phyloP scores from a whole-genome alignment of 2,113 vertebrate genomes.

The Brachyhypopomus gauderio region DNA sequence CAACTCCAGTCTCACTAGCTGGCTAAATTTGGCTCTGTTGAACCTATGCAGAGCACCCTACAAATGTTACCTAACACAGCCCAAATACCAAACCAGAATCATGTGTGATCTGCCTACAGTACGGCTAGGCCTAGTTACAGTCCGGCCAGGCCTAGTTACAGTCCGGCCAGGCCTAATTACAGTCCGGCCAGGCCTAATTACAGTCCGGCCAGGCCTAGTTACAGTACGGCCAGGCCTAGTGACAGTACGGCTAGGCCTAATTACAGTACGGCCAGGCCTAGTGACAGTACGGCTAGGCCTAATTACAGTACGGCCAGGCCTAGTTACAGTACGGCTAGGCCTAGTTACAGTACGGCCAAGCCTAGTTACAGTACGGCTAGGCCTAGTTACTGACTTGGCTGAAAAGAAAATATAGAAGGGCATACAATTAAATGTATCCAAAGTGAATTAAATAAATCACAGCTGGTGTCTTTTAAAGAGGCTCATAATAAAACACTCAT shows the following conservation, averaged over 20 bases:
- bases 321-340: neutral
- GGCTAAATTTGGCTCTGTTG: too few species aligned
- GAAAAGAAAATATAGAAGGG: neutral
- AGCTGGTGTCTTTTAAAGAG: neutral
- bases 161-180: too few species aligned
- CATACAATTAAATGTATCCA: conserved; percentile 3
- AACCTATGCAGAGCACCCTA: too few species aligned
- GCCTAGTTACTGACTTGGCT: neutral
- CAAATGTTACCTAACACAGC: too few species aligned
- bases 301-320: neutral
- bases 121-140: neutral
- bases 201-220: too few species aligned
- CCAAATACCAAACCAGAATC: neutral
- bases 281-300: neutral
- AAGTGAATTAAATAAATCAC: neutral
- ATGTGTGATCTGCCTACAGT: neutral
- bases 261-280: neutral
- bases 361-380: neutral
- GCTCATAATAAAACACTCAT: neutral
- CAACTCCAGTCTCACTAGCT: too few species aligned
- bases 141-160: neutral
- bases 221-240: neutral
- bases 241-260: neutral
- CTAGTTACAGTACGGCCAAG: neutral
- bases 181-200: neutral